Base-by-base conservation (phyloP, 2,888 invertebrate species). In the Chrysomela aeneicollis region DNA sequence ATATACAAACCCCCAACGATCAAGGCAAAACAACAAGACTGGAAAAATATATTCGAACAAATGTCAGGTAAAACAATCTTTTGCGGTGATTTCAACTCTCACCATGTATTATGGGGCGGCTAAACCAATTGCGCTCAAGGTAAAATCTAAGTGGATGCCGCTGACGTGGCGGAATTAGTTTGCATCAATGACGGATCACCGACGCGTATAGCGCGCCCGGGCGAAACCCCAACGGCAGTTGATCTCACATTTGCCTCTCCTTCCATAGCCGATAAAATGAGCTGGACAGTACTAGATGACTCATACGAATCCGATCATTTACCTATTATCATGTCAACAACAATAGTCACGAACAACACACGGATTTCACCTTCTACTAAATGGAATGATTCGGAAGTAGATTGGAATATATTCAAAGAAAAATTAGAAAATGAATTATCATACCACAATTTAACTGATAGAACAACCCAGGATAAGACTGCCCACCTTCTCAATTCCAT, bases 1-100 rank as follows among this genome's bases (percentile, higher is more conserved):
- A 42, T 42, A 17, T 15, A 42, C 42, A 42, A 42, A 42, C 42
- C 42, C 42, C 26, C 26, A 26, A 42, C 15, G 42, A 42, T n/a
- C 17, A 42, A 42, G 42, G 42, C 17, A 15, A 42, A 42, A 15
- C n/a, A 42, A 42, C 42, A 42, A 42, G 42, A 42, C n/a, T 42
- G 42, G 42, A 42, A 42, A 42, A 42, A 42, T 42, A 42, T 42
- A 15, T 42, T 42, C 42, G 42, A 42, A 42, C 42, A 42, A 42
- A 15, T 42, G 42, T 17, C 42, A 15, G 15, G 17, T 9, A 47
- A 47, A 47, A 8, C 19, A 47, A 18, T 47, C 6, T 47, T 47
- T 47, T 9, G 15, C 12, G 47, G n/a, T 19, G 47, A 47, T 47
- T 47, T 35, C 35, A 35, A 35, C 35, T 47, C 15, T 47, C 47